Conservation (phyloP, 2,888 invertebrate species). For the Linnaemya tessellans region DNA sequence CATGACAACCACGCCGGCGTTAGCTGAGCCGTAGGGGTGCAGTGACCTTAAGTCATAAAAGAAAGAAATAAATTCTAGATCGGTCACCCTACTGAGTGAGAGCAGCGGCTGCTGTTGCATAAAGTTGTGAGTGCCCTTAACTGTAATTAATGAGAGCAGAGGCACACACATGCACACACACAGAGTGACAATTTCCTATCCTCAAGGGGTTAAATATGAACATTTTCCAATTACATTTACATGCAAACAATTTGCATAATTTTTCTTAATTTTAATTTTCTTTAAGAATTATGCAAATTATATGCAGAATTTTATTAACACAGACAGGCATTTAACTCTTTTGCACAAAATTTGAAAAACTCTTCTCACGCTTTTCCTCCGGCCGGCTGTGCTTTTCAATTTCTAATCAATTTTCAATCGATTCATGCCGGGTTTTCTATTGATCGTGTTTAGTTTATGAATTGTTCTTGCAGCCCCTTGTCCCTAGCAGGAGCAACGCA, state of each 20-base stretch:
- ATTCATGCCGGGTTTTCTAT: constrained; percentile 54
- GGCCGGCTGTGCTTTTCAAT: constrained; percentile 38
- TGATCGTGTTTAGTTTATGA: constrained; percentile 41
- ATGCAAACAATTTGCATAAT: constrained; percentile 60
- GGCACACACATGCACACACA: not conserved
- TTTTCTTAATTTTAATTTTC: constrained; percentile 41
- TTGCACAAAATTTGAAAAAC: constrained; percentile 15
- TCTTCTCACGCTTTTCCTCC: constrained; percentile 61
- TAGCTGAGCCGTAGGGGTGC: constrained; percentile 56
- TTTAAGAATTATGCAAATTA: constrained; percentile 67
- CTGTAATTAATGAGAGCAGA: not conserved
- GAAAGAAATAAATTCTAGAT: not conserved
- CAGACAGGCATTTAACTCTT: constrained; percentile 32
- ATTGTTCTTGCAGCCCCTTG: constrained; percentile 43
- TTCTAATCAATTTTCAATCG: constrained; percentile 70
- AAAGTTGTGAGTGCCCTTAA: constrained; percentile 19
- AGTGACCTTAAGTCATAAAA: constrained; percentile 64
- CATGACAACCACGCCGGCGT: constrained; percentile 16
- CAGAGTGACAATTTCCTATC: constrained; percentile 1
- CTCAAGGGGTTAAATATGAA: constrained; percentile 53
- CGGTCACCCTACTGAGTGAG: constrained; percentile 51
- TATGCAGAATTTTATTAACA: constrained; percentile 44
- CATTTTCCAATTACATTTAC: constrained; percentile 39
- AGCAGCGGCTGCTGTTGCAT: constrained; percentile 13
- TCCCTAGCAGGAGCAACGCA: not conserved